These are phyloP conservation scores for Indicator maculatus DNA, from an alignment of 2,113 vertebrate species.

Conservation along the genomic window DNA sequence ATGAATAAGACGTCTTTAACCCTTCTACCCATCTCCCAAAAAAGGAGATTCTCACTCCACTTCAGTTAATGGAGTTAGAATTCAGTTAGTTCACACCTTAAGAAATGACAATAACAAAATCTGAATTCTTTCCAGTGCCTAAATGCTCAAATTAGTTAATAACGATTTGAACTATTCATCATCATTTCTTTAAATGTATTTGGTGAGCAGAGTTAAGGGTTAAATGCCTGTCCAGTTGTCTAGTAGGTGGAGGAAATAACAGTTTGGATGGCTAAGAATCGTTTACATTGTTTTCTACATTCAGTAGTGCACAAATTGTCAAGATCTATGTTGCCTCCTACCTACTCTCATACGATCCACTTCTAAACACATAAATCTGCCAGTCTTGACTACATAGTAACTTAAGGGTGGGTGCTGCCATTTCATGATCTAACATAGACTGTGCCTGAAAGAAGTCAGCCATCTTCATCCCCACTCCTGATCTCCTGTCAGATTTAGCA, in stretches of 20 bases:
- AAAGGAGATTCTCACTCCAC: accelerated
- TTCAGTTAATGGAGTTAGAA: not conserved
- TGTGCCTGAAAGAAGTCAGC: not conserved
- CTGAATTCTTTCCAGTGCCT: not conserved
- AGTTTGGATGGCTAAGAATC: not conserved
- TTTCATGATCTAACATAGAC: not conserved
- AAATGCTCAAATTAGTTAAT: not conserved
- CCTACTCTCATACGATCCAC: not conserved
- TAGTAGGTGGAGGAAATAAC: not conserved
- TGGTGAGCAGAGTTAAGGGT: not conserved
- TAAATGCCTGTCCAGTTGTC: not conserved
- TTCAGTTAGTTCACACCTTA: not conserved
- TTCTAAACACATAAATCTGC: not conserved
- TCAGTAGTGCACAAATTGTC: not conserved
- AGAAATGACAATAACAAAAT: not conserved
- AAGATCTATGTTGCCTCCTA: not conserved
- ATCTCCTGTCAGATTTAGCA: not conserved
- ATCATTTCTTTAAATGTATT: not conserved
- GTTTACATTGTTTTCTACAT: not conserved
- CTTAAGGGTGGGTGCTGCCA: not conserved
- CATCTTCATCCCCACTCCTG: not conserved
- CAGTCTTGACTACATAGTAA: not conserved
- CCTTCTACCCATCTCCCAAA: not conserved
- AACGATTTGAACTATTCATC: not conserved
- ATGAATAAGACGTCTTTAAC: not conserved